Percentiles rank a stretch among this genome's conserved stretches.
These are phyloP conservation scores for Luehdorfia chinensis DNA, from an alignment of 1,140 invertebrate genomes.

Conservation along the genomic window DNA sequence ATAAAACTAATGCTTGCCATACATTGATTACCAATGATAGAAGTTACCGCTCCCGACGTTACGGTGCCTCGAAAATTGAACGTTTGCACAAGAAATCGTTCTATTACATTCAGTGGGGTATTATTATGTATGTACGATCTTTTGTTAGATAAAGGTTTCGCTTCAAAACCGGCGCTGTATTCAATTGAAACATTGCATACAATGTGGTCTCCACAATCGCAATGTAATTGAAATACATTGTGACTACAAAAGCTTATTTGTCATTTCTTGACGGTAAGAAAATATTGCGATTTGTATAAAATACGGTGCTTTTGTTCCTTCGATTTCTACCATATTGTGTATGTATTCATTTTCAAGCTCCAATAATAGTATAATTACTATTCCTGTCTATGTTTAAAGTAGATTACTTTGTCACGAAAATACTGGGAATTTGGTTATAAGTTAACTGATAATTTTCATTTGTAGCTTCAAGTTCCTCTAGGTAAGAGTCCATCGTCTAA, in stretches of 20 bases:
- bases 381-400: too few relatives aligned
- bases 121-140: slow-evolving; percentile 26
- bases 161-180: slow-evolving; percentile 10
- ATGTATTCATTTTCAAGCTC: too few relatives aligned
- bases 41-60: slow-evolving; percentile 36
- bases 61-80: slow-evolving; percentile 43
- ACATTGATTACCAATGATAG: slow-evolving; percentile 4
- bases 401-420: too few relatives aligned
- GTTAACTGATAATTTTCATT: too few relatives aligned
- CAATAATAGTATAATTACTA: too few relatives aligned
- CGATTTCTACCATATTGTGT: too few relatives aligned
- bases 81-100: slow-evolving; percentile 56
- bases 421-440: too few relatives aligned
- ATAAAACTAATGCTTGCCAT: slow-evolving; percentile 7
- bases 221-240: slow-evolving; percentile 16
- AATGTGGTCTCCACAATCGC: slow-evolving; percentile 15
- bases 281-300: slow-evolving; percentile 8
- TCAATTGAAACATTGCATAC: slow-evolving; percentile 19
- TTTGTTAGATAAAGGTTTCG: slow-evolving; percentile 16
- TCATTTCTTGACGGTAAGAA: slow-evolving; percentile 9
- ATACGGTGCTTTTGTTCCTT: too few relatives aligned
- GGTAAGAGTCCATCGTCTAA: too few relatives aligned
- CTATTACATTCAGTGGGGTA: slow-evolving; percentile 30
- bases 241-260: slow-evolving; percentile 11
- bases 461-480: too few relatives aligned